These are phyloP conservation scores for Halichoerus grypus DNA, from an alignment of 2,113 vertebrate genomes.

Conservation along the genomic window DNA sequence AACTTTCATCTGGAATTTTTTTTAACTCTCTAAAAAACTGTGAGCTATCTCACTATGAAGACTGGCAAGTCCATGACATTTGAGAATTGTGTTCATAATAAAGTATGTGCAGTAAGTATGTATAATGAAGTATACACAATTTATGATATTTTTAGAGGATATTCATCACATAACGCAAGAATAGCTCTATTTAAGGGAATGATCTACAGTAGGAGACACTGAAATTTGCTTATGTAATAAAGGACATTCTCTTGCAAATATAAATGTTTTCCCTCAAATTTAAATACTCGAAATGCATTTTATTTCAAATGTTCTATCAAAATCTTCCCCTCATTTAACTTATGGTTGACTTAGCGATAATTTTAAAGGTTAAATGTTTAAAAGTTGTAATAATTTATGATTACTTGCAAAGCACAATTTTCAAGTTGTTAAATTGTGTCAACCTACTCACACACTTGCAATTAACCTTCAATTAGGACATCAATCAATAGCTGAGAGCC, in stretches of 20 bases:
- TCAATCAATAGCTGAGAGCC: background rate
- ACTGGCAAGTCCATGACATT: background rate
- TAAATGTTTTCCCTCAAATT: background rate
- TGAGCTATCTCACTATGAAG: background rate
- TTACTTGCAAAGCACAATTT: conserved; percentile 51
- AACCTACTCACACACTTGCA: background rate
- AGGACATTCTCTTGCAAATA: conserved; percentile 27
- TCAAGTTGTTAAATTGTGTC: conserved; percentile 15
- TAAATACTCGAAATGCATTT: background rate
- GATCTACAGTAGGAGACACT: background rate
- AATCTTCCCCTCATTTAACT: background rate
- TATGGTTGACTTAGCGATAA: background rate
- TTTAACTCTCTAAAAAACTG: background rate
- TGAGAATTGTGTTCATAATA: background rate
- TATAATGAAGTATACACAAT: background rate
- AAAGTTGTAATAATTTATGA: conserved; percentile 32
- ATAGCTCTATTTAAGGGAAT: conserved; percentile 46
- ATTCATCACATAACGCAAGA: background rate
- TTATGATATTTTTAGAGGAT: background rate
- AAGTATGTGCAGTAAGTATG: background rate
- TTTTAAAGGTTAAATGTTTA: conserved; percentile 64
- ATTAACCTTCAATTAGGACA: conserved; percentile 36
- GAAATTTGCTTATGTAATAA: background rate
- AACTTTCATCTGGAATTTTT: background rate
- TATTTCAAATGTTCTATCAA: conserved; percentile 36